Percentiles rank a stretch among this genome's conserved stretches.
phyloP scores from a whole-genome alignment of 2,113 vertebrate genomes.

The Rhea pennata region DNA sequence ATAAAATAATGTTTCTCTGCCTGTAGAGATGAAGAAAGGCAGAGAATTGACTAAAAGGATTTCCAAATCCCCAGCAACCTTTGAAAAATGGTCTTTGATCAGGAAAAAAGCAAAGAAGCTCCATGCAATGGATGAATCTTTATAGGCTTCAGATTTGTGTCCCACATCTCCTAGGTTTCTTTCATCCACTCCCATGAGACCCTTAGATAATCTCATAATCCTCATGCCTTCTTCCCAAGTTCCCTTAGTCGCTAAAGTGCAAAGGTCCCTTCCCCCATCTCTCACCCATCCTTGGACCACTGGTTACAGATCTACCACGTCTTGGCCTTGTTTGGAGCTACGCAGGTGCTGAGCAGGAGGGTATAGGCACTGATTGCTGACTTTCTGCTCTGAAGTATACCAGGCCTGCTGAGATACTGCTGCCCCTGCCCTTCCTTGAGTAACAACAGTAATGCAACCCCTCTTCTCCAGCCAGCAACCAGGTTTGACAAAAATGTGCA shows the following conservation, averaged over 20 bases:
- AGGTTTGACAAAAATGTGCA: neutral
- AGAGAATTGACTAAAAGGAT: neutral
- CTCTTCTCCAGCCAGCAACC: neutral
- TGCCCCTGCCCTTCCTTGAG: neutral
- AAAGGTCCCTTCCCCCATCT: neutral
- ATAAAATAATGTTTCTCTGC: neutral
- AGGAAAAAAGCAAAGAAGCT: neutral
- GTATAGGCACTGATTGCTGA: neutral
- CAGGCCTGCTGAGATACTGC: neutral
- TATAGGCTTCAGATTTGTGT: accelerated
- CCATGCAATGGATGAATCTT: neutral
- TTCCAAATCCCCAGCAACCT: neutral
- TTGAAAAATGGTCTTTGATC: neutral
- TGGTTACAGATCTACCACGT: neutral
- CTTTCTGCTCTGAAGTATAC: neutral
- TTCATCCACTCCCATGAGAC: neutral
- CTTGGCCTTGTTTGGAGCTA: neutral
- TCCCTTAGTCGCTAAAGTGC: neutral
- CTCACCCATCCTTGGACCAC: neutral
- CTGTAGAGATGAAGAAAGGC: neutral
- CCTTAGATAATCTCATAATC: neutral
- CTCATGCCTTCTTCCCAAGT: neutral
- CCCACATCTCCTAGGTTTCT: neutral
- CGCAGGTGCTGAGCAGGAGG: neutral
- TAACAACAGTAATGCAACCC: neutral